These are phyloP conservation scores for Dunckerocampus dactyliophorus DNA, from an alignment of 2,113 vertebrate genomes.

Conservation along the genomic window DNA sequence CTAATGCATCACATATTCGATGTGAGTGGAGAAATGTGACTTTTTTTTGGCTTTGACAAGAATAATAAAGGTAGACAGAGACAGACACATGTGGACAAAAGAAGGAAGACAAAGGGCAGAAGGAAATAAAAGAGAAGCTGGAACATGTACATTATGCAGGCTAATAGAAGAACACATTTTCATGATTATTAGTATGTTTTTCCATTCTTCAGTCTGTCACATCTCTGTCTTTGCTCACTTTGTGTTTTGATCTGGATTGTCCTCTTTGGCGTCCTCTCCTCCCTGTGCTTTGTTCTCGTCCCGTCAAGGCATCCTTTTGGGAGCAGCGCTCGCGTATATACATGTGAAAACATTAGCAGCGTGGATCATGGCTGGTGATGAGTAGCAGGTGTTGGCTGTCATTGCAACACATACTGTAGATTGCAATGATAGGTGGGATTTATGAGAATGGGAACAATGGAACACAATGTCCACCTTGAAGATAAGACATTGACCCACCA, in stretches of 20 bases:
- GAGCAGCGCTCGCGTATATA: not conserved
- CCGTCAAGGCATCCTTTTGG: slow-evolving; percentile 30
- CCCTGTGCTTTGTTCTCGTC: slow-evolving; percentile 34
- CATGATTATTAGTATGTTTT: slow-evolving; percentile 20
- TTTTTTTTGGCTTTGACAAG: not conserved
- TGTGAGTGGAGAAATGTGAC: not conserved
- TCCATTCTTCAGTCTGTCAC: slow-evolving; percentile 32
- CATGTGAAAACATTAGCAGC: slow-evolving; percentile 66
- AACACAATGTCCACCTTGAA: slow-evolving; percentile 50
- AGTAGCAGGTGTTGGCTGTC: slow-evolving; percentile 70
- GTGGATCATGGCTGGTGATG: slow-evolving; percentile 63
- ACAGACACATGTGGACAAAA: not conserved
- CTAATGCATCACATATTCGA: not conserved
- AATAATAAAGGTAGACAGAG: not conserved
- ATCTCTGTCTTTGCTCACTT: slow-evolving; percentile 26
- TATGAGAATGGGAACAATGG: slow-evolving; percentile 54
- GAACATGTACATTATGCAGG: slow-evolving; percentile 10
- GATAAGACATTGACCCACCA: slow-evolving; percentile 46
- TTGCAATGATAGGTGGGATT: slow-evolving; percentile 63
- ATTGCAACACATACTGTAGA: slow-evolving; percentile 27
- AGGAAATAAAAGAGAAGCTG: too few species aligned
- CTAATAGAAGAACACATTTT: slow-evolving; percentile 36
- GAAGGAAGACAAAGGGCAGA: not conserved
- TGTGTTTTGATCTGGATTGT: slow-evolving; percentile 48
- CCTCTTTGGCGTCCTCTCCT: not conserved